These are phyloP conservation scores for Umimayanthus kanabou DNA, from an alignment of 92 coral and sea anemone species.

Conservation along the genomic window DNA sequence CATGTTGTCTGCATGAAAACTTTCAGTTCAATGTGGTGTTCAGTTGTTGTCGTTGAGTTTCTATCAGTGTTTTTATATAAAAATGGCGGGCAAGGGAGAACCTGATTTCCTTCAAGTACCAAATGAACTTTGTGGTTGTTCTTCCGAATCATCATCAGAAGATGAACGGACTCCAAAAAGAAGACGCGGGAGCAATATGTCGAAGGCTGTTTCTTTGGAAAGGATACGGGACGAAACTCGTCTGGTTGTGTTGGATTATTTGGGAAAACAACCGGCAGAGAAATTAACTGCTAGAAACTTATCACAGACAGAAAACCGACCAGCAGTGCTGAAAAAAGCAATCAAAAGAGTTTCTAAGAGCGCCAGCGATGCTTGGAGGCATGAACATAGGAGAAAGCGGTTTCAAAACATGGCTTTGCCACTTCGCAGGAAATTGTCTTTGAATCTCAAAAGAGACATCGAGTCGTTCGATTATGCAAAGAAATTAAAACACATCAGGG, in stretches of 20 bases:
- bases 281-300: conserved; percentile 78
- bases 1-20: neutral
- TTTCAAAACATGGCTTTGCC: conserved; percentile 84
- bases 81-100: conserved; percentile 48
- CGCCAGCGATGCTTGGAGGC: conserved; percentile 81
- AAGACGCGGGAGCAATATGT: conserved; percentile 4
- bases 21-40: neutral
- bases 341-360: conserved; percentile 71
- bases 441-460: conserved; percentile 84
- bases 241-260: conserved; percentile 85
- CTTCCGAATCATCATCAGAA: conserved; percentile 51
- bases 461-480: conserved; percentile 64
- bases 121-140: conserved; percentile 20
- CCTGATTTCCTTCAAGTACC: conserved; percentile 33
- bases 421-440: conserved; percentile 79
- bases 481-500: conserved; percentile 48
- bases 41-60: neutral
- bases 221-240: conserved; percentile 93
- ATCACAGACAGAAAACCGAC: conserved; percentile 59
- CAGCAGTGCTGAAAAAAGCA: conserved; percentile 53
- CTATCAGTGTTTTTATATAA: neutral
- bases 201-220: conserved; percentile 70
- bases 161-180: conserved; percentile 23
- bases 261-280: conserved; percentile 80
- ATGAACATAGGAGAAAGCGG: conserved; percentile 70